These are phyloP conservation scores for Anastatus disparis DNA, from an alignment of 1,140 invertebrate species.

Conservation along the genomic window DNA sequence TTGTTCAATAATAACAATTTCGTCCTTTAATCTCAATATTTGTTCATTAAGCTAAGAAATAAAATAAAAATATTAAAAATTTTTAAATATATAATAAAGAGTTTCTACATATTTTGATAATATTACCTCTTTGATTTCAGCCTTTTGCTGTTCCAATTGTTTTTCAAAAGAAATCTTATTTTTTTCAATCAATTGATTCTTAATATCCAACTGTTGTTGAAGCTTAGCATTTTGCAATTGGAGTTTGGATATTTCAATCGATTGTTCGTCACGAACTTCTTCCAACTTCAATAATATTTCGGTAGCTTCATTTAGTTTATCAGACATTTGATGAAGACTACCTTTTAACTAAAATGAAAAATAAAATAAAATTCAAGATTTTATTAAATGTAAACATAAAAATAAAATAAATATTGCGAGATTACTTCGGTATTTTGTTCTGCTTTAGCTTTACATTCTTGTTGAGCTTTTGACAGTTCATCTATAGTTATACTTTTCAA, in stretches of 20 bases:
- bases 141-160: conserved; percentile 33
- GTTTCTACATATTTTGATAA: not conserved
- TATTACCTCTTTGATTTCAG: conserved; percentile 42
- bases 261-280: conserved; percentile 54
- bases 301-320: conserved; percentile 49
- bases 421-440: conserved; percentile 53
- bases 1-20: conserved; percentile 46
- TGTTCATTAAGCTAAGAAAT: conserved; percentile 49
- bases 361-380: too few species aligned
- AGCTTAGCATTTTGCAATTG: conserved; percentile 53
- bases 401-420: not conserved
- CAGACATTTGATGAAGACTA: conserved; percentile 55
- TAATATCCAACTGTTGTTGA: conserved; percentile 47
- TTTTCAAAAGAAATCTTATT: conserved; percentile 41
- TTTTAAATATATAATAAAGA: not conserved
- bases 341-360: conserved; percentile 49
- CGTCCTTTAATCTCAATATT: conserved; percentile 44
- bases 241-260: conserved; percentile 50
- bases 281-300: conserved; percentile 54
- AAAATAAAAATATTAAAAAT: not conserved
- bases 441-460: conserved; percentile 47
- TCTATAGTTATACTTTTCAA: conserved; percentile 48
- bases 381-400: too few species aligned
- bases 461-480: conserved; percentile 50
- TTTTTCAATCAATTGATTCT: conserved; percentile 40